Conservation (phyloP, 2,797 vertebrate species). For the Microcaecilia unicolor region DNA sequence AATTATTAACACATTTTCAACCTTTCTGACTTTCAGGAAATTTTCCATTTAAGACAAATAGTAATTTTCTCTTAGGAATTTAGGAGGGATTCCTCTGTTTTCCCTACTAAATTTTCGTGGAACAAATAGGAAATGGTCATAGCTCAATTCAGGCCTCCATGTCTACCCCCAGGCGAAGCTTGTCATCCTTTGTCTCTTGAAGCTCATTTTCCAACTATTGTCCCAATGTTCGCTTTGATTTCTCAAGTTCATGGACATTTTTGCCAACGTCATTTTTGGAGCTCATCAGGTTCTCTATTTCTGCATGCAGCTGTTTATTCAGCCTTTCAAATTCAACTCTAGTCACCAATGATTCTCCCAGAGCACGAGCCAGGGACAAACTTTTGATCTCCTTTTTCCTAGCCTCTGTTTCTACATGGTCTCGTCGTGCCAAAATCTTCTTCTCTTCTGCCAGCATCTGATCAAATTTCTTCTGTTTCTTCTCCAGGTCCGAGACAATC, state of each 20-base stretch:
- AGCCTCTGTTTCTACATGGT: conserved; percentile 69
- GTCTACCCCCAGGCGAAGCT: conserved; percentile 93
- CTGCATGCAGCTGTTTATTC: conserved; percentile 69
- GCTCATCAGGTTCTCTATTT: conserved; percentile 74
- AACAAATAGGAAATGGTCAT: too few relatives aligned
- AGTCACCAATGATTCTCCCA: conserved; percentile 69
- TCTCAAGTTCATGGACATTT: conserved; percentile 73
- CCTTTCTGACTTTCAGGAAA: too few relatives aligned
- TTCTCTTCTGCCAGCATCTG: conserved; percentile 77
- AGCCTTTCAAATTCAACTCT: conserved; percentile 69
- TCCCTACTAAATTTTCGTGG: too few relatives aligned
- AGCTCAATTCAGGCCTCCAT: too few relatives aligned
- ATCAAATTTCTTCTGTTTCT: conserved; percentile 95
- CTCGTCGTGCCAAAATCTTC: conserved; percentile 64
- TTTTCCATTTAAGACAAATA: too few relatives aligned
- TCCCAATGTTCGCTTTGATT: conserved; percentile 69
- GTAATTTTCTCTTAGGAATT: too few relatives aligned
- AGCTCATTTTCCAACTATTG: conserved; percentile 88
- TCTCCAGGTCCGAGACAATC: conserved; percentile 86
- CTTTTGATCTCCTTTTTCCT: conserved; percentile 75
- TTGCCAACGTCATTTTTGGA: conserved; percentile 76
- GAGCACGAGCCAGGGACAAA: conserved; percentile 57
- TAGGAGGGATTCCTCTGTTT: too few relatives aligned
- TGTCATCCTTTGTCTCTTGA: conserved; percentile 91
- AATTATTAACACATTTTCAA: too few relatives aligned